Evolutionary conservation across 1,140 invertebrate species (phyloP), one percentile per base, ranked within the genome.

Genomic region (Diorhabda carinulata): DNA sequence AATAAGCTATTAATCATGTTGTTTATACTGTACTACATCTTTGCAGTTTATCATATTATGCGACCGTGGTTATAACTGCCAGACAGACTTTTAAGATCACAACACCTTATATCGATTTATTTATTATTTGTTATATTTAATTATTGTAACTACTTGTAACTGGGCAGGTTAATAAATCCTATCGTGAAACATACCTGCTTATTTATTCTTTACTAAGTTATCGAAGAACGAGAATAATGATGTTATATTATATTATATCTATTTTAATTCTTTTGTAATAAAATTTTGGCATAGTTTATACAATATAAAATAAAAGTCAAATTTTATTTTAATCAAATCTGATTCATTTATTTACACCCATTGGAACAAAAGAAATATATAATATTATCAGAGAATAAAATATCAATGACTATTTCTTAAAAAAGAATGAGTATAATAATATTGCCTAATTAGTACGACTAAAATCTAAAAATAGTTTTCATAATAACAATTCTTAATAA

Each of bases 41-140:
- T 56, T 66, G 68, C 60, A 64, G 64, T 69, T 61, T 9, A 65
- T 70, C 40, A 25, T 25, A 43, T 57, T 59, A 74, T 77, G 73
- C 74, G 73, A 77, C 73, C 72, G 72, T 77, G 73, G 77, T 76
- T 75, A 73, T 62, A 72, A 77, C 75, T 78, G 77, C 77, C 76
- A 78, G 74, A 78, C 70, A 78, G 76, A 76, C 74, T 73, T 76
- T 78, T 72, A 76, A 74, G 62, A 77, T 72, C 72, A 66, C 72
- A 76, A 76, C 74, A 76, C 68, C 74, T 73, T 52, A 52, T 52
- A 70, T 75, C 57, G 70, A 72, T 25, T 68, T 72, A 70, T 73
- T 76, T 76, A 76, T 76, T 76, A 73, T 76, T 72, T 74, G 73
- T 76, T 76, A 73, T 75, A 73, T 75, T 75, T 73, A 72, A 43